Percentiles rank a stretch among this genome's conserved stretches.
Evolutionary conservation across 2,888 invertebrate genomes (phyloP).

Genomic region (Encarsia formosa): DNA sequence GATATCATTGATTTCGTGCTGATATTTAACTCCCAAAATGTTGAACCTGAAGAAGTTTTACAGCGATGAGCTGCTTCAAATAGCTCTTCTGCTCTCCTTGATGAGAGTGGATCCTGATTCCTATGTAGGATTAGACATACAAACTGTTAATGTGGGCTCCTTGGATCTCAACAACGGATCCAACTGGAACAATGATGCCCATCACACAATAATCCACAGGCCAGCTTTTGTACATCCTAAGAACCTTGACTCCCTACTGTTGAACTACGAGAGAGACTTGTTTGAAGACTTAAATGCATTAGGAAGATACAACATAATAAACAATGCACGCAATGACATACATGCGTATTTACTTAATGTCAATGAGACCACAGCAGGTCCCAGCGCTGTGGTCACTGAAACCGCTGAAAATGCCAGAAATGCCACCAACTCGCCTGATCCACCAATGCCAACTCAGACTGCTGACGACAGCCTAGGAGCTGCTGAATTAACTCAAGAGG

Average conservation of each 20-base stretch:
- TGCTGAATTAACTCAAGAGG: slow-evolving; percentile 52
- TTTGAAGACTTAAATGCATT: slow-evolving; percentile 72
- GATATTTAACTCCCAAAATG: slow-evolving; percentile 54
- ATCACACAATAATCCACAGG: slow-evolving; percentile 54
- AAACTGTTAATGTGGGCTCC: slow-evolving; percentile 52
- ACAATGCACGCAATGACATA: slow-evolving; percentile 54
- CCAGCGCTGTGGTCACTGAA: slow-evolving; percentile 34
- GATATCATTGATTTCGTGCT: slow-evolving; percentile 4
- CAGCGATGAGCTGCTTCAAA: slow-evolving; percentile 75
- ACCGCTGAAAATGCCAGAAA: slow-evolving; percentile 30
- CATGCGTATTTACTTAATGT: slow-evolving; percentile 64
- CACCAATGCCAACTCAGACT: slow-evolving; percentile 33
- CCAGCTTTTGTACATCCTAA: slow-evolving; percentile 68
- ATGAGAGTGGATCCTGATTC: slow-evolving; percentile 72
- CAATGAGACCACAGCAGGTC: slow-evolving; percentile 44
- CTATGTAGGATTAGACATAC: slow-evolving; percentile 60
- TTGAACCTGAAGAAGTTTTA: slow-evolving; percentile 78
- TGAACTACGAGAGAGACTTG: slow-evolving; percentile 68
- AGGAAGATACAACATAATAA: slow-evolving; percentile 60
- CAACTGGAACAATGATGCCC: slow-evolving; percentile 63
- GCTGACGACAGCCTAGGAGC: slow-evolving; percentile 33
- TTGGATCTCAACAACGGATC: slow-evolving; percentile 64
- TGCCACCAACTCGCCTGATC: slow-evolving; percentile 36
- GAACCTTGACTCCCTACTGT: slow-evolving; percentile 65
- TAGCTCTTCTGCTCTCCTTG: slow-evolving; percentile 76